A percentile compares a stretch with the other conserved stretches of the same genome.
Evolutionary conservation across 2,888 invertebrate species (phyloP).

Genomic region (Stenotaenia linearis): DNA sequence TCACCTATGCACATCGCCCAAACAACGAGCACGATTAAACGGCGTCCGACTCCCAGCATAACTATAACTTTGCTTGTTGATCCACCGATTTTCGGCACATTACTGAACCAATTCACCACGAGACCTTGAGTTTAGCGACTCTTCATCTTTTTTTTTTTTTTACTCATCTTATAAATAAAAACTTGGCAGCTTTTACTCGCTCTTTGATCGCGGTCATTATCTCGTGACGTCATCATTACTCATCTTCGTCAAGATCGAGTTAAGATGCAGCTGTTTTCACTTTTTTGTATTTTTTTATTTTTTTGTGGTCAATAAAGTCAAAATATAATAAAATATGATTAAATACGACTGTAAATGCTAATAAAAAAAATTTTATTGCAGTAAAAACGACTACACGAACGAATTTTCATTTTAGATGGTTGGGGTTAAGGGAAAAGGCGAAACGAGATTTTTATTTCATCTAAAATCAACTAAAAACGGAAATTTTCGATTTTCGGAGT

Average conservation of each 20-base stretch:
- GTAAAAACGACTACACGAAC: neutral
- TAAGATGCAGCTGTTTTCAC: slow-evolving; percentile 1
- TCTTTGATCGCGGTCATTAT: neutral
- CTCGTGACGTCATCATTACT: neutral
- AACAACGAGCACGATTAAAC: neutral
- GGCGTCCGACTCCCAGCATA: neutral
- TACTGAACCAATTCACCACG: neutral
- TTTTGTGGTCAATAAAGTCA: no score
- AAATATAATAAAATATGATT: no score
- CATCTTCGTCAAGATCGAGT: neutral
- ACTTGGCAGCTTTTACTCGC: neutral
- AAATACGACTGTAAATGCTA: no score
- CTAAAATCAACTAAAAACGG: no score
- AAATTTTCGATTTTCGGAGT: no score
- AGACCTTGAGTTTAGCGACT: neutral
- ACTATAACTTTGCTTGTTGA: neutral
- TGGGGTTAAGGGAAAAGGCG: neutral
- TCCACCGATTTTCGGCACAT: neutral
- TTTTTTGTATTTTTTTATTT: neutral
- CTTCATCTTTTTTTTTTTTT: neutral
- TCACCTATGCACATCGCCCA: neutral
- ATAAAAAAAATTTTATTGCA: neutral
- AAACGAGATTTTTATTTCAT: neutral
- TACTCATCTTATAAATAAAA: neutral
- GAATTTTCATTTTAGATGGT: neutral